phyloP scores from a whole-genome alignment of 2,888 invertebrate species.

The Phyllotreta cruciferae region DNA sequence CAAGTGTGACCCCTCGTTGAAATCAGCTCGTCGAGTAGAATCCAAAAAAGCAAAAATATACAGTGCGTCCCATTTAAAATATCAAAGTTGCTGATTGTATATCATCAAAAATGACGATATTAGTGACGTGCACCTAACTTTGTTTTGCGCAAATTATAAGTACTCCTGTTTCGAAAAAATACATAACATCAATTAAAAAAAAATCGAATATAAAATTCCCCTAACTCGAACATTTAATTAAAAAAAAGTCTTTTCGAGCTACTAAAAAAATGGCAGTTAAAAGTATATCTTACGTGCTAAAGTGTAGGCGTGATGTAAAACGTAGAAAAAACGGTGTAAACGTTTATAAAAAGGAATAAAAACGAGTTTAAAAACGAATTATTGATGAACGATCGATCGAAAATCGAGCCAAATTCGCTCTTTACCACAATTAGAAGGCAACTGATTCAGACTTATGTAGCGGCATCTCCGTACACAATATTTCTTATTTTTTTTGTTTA shows the following conservation, averaged over 20 bases:
- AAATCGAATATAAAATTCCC: too few species aligned
- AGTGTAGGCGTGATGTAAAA: conserved; percentile 10
- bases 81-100: too few species aligned
- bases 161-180: too few species aligned
- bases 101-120: too few species aligned
- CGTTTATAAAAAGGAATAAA: conserved; percentile 13
- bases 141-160: too few species aligned
- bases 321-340: conserved; percentile 10
- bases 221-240: not conserved
- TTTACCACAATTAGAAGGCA: conserved; percentile 56
- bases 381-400: too few species aligned
- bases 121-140: too few species aligned
- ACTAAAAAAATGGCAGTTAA: not conserved
- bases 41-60: too few species aligned
- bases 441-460: conserved; percentile 63
- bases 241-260: not conserved
- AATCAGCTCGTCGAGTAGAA: too few species aligned
- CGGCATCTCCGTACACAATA: conserved; percentile 54
- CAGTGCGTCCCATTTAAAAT: too few species aligned
- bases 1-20: too few species aligned
- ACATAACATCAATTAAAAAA: too few species aligned
- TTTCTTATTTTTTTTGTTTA: conserved; percentile 33
- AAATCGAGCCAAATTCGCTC: conserved; percentile 25
- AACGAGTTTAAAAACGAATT: conserved; percentile 22
- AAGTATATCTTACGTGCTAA: not conserved